Evolutionary conservation across 2,888 invertebrate species (phyloP).

Genomic region (Calliphora vomitoria): DNA sequence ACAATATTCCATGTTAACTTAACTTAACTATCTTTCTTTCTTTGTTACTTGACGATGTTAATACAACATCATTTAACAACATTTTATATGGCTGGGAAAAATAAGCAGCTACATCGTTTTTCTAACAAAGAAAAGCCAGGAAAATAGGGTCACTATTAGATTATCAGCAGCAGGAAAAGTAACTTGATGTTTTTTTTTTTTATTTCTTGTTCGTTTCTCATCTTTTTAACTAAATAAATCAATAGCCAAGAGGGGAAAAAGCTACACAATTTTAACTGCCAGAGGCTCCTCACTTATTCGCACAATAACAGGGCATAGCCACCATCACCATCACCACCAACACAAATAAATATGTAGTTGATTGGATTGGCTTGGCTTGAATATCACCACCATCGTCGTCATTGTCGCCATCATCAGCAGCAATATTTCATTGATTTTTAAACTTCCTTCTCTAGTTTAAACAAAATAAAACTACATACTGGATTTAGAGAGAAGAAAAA

Average conservation of each 20-base stretch:
- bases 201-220: background rate
- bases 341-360: constrained; percentile 6
- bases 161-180: constrained; percentile 65
- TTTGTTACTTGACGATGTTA: constrained; percentile 12
- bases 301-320: background rate
- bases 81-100: constrained; percentile 44
- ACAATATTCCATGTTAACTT: constrained; percentile 20
- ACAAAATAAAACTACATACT: constrained; percentile 50
- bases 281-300: constrained; percentile 18
- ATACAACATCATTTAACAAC: constrained; percentile 50
- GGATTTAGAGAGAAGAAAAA: constrained; percentile 18
- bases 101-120: constrained; percentile 32
- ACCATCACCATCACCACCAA: background rate
- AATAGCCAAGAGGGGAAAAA: constrained; percentile 47
- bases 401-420: constrained; percentile 28
- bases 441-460: constrained; percentile 41
- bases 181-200: constrained; percentile 58
- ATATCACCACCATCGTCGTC: constrained; percentile 42
- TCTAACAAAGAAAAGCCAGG: constrained; percentile 72
- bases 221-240: constrained; percentile 59
- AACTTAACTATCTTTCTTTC: background rate
- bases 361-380: background rate
- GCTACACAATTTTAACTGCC: background rate
- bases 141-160: constrained; percentile 71
- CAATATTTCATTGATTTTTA: constrained; percentile 56